Base-by-base conservation (phyloP, 2,888 invertebrate species). In the Keiferia lycopersicella region DNA sequence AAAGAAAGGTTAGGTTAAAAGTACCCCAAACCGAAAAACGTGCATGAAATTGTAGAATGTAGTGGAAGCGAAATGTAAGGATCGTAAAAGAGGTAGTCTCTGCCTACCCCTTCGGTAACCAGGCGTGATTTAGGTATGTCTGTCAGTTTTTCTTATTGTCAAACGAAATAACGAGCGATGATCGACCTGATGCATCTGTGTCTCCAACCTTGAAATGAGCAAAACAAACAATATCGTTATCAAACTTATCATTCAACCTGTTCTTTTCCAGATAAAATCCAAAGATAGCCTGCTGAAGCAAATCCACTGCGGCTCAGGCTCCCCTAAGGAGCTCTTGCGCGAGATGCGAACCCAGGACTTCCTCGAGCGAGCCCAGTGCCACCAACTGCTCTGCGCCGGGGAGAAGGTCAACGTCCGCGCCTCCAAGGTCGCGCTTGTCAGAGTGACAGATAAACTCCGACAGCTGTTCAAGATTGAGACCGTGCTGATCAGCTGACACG, bases 391-490 rank as follows among this genome's bases (percentile, higher is more conserved):
- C 66, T 94, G 95, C 75, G 95, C 95, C 56, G 96, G 96, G 39
- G 96, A 96, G 81, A 95, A 95, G 80, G 93, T 96, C 67, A 96
- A 96, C 82, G 94, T 96, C 64, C 93, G 96, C 65, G 95, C 95
- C 53, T 95, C 96, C 60, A 96, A 96, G 84, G 95, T 97, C 73
- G 94, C 95, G 62, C 93, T 97, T 64, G 95, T 97, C 71, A 94
- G 95, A 80, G 96, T 97, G 89, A 97, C 96, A 74, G 96, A 97
- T 77, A 95, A 95, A 83, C 95, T 97, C 71, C 94, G 94, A 76
- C 95, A 96, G 86, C 93, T 97, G 80, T 93, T 97, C 76, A 96
- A 95, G 82, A 95, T 97, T 66, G 96, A 97, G 87, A 95, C 94
- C 68, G 94, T 95, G 70, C 88, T 94, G 70, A 94, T 96, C 86